Percentiles rank a stretch among this genome's conserved stretches.
Evolutionary conservation across 1,140 invertebrate species (phyloP).

Genomic region (Bilobella aurantiaca): DNA sequence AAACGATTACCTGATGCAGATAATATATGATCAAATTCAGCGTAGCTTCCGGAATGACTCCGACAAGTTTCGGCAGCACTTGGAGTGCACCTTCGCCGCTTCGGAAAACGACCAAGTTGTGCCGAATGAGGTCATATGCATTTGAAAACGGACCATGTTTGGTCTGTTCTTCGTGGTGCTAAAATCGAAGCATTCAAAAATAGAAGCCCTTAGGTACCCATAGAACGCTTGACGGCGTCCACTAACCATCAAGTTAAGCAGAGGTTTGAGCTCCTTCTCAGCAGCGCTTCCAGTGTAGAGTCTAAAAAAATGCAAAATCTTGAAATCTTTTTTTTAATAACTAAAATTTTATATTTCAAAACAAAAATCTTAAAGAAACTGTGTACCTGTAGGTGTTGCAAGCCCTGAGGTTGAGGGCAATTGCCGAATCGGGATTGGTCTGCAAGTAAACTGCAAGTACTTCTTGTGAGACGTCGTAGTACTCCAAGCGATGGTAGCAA

Average conservation of each 20-base stretch:
- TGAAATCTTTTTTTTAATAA: too few species aligned
- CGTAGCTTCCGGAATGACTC: slow-evolving; percentile 91
- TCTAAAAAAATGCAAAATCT: too few species aligned
- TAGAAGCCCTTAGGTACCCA: not conserved
- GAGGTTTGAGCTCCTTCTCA: slow-evolving; percentile 69
- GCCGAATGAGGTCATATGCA: slow-evolving; percentile 75
- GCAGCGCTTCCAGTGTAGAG: slow-evolving; percentile 90
- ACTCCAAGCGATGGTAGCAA: slow-evolving; percentile 95
- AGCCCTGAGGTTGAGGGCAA: slow-evolving; percentile 90
- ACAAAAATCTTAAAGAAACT: too few species aligned
- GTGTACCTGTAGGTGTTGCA: slow-evolving; percentile 77
- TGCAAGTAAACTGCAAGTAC: slow-evolving; percentile 86
- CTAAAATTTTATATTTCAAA: too few species aligned
- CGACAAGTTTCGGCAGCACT: slow-evolving; percentile 79
- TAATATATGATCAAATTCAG: slow-evolving; percentile 93
- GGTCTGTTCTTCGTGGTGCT: slow-evolving; percentile 34
- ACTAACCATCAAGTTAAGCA: slow-evolving; percentile 43
- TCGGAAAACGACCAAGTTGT: slow-evolving; percentile 92
- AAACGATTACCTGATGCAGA: slow-evolving; percentile 58
- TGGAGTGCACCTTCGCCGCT: slow-evolving; percentile 86
- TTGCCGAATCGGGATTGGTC: slow-evolving; percentile 83
- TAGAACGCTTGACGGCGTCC: not conserved
- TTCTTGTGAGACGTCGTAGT: slow-evolving; percentile 84
- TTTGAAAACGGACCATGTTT: slow-evolving; percentile 32
- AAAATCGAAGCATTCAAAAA: not conserved